These are phyloP conservation scores for Smittia aterrima DNA, from an alignment of 2,888 invertebrate genomes.

Conservation along the genomic window DNA sequence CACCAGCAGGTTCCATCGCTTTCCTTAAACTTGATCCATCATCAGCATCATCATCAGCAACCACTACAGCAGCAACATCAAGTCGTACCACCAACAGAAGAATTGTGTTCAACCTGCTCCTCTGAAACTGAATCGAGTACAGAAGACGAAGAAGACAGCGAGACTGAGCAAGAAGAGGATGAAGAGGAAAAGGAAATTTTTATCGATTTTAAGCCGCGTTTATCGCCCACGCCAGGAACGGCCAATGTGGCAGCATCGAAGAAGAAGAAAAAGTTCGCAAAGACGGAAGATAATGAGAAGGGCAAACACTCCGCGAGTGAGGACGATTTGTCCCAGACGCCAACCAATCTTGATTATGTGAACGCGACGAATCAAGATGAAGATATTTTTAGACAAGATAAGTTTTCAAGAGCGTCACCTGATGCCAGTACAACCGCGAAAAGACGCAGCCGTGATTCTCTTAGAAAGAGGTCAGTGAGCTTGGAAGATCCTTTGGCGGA, in stretches of 20 bases:
- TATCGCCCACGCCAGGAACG: slow-evolving; percentile 64
- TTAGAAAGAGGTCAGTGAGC: slow-evolving; percentile 72
- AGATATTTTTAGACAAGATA: slow-evolving; percentile 55
- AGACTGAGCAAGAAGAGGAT: slow-evolving; percentile 51
- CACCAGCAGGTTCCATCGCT: slow-evolving; percentile 42
- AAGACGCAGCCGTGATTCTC: slow-evolving; percentile 62
- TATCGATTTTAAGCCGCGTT: slow-evolving; percentile 80
- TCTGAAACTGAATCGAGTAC: slow-evolving; percentile 43
- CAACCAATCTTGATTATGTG: slow-evolving; percentile 55
- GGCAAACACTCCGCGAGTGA: slow-evolving; percentile 58
- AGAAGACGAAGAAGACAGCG: slow-evolving; percentile 44
- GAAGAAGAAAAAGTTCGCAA: slow-evolving; percentile 60
- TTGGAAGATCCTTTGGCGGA: slow-evolving; percentile 61
- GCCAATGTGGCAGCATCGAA: slow-evolving; percentile 52
- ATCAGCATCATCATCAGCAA: slow-evolving; percentile 46
- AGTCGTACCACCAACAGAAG: slow-evolving; percentile 42
- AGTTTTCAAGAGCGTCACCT: not conserved
- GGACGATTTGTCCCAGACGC: slow-evolving; percentile 60
- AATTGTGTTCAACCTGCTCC: slow-evolving; percentile 44
- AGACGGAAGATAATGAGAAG: slow-evolving; percentile 56
- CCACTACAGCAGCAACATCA: slow-evolving; percentile 43
- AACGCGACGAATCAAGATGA: slow-evolving; percentile 62
- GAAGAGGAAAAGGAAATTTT: slow-evolving; percentile 76
- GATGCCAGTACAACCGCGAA: not conserved
- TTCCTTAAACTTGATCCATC: slow-evolving; percentile 45